A percentile compares a stretch with the other conserved stretches of the same genome.
Conservation (phyloP, 1,140 invertebrate genomes). For the Drosophila cardini region DNA sequence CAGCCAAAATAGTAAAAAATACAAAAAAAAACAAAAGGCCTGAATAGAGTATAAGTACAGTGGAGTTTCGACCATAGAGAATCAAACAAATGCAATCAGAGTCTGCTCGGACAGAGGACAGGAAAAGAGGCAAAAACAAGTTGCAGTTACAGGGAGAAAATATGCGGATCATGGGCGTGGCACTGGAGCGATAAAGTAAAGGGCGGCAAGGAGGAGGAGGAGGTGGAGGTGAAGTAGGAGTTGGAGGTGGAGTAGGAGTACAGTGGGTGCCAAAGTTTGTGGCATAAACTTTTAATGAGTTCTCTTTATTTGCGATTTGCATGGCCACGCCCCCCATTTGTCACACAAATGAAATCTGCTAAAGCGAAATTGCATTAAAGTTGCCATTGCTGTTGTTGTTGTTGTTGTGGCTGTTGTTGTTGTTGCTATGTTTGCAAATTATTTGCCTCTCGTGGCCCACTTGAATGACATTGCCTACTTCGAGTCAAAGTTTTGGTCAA, state of each 20-base stretch:
- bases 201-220: too few relatives aligned
- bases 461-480: constrained; percentile 79
- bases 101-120: constrained; percentile 45
- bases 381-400: constrained; percentile 49
- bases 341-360: constrained; percentile 81
- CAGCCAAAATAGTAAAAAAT: not conserved
- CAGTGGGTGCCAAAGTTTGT: constrained; percentile 65
- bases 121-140: constrained; percentile 62
- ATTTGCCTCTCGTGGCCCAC: constrained; percentile 44
- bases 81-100: constrained; percentile 73
- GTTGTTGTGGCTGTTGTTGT: not conserved
- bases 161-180: constrained; percentile 10
- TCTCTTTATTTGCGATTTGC: constrained; percentile 82
- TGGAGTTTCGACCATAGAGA: not conserved
- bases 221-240: not conserved
- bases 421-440: constrained; percentile 56
- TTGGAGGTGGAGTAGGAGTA: not conserved
- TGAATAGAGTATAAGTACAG: not conserved
- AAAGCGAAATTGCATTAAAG: constrained; percentile 80
- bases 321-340: constrained; percentile 79
- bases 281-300: constrained; percentile 82
- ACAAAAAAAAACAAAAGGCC: constrained; percentile 46
- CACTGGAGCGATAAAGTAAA: constrained; percentile 26
- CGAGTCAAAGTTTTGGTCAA: constrained; percentile 73
- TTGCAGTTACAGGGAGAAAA: constrained; percentile 44